Evolutionary conservation across 2,888 invertebrate species (phyloP), one percentile per base, ranked within the genome.

Genomic region (Melinaea marsaeus): DNA sequence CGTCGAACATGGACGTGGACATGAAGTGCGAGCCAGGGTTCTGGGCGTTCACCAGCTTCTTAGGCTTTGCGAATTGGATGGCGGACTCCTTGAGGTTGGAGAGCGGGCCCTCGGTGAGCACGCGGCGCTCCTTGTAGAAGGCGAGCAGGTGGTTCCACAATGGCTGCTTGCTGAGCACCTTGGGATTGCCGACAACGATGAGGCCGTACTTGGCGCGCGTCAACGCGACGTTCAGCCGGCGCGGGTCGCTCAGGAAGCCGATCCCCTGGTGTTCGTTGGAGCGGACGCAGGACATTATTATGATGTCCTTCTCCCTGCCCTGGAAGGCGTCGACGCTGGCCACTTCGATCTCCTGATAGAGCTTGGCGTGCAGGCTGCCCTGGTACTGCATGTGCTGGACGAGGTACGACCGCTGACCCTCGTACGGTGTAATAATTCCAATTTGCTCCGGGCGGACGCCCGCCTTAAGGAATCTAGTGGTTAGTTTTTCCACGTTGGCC

Each of bases 251-350:
- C 48, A 99, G 92, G 84, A 99, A 99, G 0, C 99, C 99, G 75
- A 99, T 99, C 51, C 98, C 99, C 83, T 99, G 99, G 78, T 99
- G 97, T 79, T 99, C 99, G 81, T 99, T 99, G 5, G 99, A 98
- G 60, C 99, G 93, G 2, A 99, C 99, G 86, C 99, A 99, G 0
- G 99, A 99, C 95, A 99, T 97, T 61, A 99, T 98, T 72, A 99
- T 99, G 64, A 99, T 96, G 79, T 99, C 99, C 79, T 99, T 99
- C 81, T 99, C 99, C 58, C 99, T 92, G 0, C 99, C 99, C 85
- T 99, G 99, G 85, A 99, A 99, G 0, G 99, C 99, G 85, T 99
- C 99, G 3, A 99, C 99, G 86, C 98, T 99, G 7, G 99, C 99
- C 0, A 99, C 99, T 88, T 99, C 99, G 62, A 99, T 98, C 81